Percentiles rank a stretch among this genome's conserved stretches.
phyloP scores from a whole-genome alignment of 2,113 vertebrate species.

The Scomber colias region DNA sequence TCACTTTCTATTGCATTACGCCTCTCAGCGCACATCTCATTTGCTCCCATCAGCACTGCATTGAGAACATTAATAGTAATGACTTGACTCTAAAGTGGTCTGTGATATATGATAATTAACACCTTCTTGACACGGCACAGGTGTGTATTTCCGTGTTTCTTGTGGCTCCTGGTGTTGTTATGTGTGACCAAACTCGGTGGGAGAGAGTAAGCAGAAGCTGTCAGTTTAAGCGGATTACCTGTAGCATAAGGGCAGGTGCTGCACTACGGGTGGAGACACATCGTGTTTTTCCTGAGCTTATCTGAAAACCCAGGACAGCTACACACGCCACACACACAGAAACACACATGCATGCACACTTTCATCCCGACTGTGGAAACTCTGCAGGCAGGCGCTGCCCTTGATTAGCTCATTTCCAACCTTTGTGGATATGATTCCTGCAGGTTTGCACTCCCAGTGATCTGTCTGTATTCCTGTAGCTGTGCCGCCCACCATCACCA shows the following conservation, averaged over 20 bases:
- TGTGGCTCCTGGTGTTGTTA: constrained; percentile 26
- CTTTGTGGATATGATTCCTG: constrained; percentile 59
- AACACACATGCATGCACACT: constrained; percentile 21
- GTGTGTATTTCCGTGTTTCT: constrained; percentile 31
- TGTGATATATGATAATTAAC: constrained; percentile 19
- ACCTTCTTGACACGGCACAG: not conserved
- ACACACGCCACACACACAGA: constrained; percentile 31
- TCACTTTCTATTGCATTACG: constrained; percentile 31
- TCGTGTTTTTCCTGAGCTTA: constrained; percentile 60
- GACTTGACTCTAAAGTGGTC: not conserved
- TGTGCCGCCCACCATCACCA: constrained; percentile 4
- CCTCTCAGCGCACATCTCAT: constrained; percentile 9
- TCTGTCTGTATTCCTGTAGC: constrained; percentile 32
- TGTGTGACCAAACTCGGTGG: constrained; percentile 38
- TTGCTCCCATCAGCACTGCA: not conserved
- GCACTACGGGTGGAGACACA: constrained; percentile 49
- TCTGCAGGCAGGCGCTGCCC: constrained; percentile 60
- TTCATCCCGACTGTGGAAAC: constrained; percentile 45
- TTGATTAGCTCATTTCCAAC: constrained; percentile 66
- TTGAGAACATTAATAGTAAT: constrained; percentile 1
- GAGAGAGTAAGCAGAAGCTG: constrained; percentile 46
- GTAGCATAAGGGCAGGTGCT: constrained; percentile 47
- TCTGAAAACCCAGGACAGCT: constrained; percentile 60
- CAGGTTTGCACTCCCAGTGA: constrained; percentile 43
- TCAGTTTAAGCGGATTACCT: constrained; percentile 66